Evolutionary conservation across 2,797 vertebrate genomes (phyloP), one percentile per base, ranked within the genome.

Genomic region (Babyrousa celebensis): DNA sequence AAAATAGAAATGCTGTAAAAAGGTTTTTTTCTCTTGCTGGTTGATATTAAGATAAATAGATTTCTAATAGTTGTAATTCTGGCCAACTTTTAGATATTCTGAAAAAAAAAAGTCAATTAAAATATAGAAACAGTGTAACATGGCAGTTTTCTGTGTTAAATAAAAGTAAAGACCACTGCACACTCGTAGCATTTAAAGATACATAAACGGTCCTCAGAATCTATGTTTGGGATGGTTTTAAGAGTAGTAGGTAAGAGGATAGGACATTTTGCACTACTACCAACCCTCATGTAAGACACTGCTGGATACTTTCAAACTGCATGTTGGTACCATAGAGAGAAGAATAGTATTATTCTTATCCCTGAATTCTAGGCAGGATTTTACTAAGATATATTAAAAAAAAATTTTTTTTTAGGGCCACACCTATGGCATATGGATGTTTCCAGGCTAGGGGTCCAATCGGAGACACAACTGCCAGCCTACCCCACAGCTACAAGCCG

Each of bases 1-100:
- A 96, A 93, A 84, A 75, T 17, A 74, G 5, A 12, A 40, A 40
- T 86, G 90, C 27, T 89, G 6, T 68, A 85, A 82, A 82, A 77
- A 23, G 11, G 29, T 0, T 16, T 60, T 43, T 40, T 60, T 77
- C 43, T 52, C 2, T 48, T 82, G 4, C 6, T 65, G 16, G 4
- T 92, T 95, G 54, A 36, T 70, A 32, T 65, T 65, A 88, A 87
- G 10, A 32, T 62, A 86, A 48, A 67, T 62, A 52, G 9, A 40
- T 85, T 95, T 85, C 54, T 97, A 78, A 74, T 72, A 70, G 11
- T 52, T 75, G 4, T 5, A 91, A 36, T 2, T 94, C 23, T 89
- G n/a, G 12, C 4, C 20, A n/a, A 17, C 1, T 65, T 93, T 80
- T 67, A 91, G 63, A 20, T 80, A 7, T 90, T 89, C n/a, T 86